Conservation (phyloP, 2,113 vertebrate species). For the Sporophila hypoxantha region DNA sequence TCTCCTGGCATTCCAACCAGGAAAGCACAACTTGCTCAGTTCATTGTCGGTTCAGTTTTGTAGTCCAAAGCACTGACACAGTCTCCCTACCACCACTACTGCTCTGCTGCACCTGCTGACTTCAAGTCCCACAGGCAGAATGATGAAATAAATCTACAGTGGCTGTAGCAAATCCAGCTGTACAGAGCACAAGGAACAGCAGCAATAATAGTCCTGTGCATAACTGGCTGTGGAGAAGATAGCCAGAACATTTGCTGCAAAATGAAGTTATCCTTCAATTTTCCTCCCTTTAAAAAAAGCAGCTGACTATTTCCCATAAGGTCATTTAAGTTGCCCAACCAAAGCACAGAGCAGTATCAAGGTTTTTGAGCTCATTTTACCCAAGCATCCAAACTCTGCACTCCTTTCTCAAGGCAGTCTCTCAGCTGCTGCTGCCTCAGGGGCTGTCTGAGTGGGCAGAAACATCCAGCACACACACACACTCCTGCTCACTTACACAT, state of each 20-base stretch:
- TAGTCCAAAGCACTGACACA: background rate
- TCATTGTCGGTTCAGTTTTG: background rate
- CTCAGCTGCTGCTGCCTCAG: background rate
- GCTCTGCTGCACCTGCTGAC: background rate
- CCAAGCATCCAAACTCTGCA: background rate
- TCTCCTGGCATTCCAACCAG: background rate
- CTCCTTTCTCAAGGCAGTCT: background rate
- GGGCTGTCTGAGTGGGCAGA: background rate
- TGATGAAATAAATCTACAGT: background rate
- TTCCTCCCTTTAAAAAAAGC: background rate
- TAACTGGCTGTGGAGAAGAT: background rate
- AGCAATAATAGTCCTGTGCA: background rate
- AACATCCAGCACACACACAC: background rate
- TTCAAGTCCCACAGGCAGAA: background rate
- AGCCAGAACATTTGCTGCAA: background rate
- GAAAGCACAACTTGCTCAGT: background rate
- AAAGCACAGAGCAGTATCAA: background rate
- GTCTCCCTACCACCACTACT: background rate
- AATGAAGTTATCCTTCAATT: background rate
- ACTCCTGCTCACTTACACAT: background rate
- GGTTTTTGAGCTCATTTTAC: background rate
- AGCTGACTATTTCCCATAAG: background rate
- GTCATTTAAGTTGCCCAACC: background rate
- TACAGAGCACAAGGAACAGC: background rate
- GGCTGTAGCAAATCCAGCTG: background rate